Base-by-base conservation (phyloP, 2,113 vertebrate species). In the Pithys albifrons region DNA sequence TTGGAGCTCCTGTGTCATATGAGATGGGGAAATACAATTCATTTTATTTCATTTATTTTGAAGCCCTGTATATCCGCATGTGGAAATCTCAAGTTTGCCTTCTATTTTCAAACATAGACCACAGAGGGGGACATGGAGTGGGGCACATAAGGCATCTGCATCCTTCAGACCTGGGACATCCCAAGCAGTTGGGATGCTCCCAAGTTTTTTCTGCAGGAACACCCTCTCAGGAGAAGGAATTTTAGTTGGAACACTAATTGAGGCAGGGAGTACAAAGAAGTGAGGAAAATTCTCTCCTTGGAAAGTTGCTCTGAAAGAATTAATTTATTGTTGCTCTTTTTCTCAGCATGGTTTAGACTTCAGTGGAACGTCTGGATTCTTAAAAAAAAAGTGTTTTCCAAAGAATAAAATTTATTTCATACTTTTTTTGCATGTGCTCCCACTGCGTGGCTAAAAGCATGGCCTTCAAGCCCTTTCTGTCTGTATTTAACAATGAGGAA, bases 71-170 rank as follows among this genome's bases (percentile, higher is more conserved):
- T 48, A 33, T 49, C 6, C 51, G 45, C 3, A 1, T 23, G 31
- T 5, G 7, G 37, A 35, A 66, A 48, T 70, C 29, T 51, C 7
- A 13, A 1, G 2, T 46, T 84, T 7, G 0, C 0, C 1, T 35
- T 82, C 54, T 1, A 3, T 65, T 29, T 65, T 71, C 2, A 3
- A 52, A 15, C 59, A 27, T 43, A 78, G n/a, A 48, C 28, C 7
- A 0, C 5, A 57, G 16, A 3, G 39, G 41, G 25, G 4, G 2
- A 11, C 11, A 6, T 0, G 0, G 10, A 4, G 59, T 4, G 18
- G 25, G 29, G 6, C 67, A 65, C 0, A 0, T 0, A 28, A 51
- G 37, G 28, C 33, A 74, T 31, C 43, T 70, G 31, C 2, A 1
- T 25, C 72, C 54, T 77, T 74, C 55, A 52, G 25, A 35, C 18